Conservation (phyloP, 2,797 vertebrate genomes). For the Margarornis squamiger region DNA sequence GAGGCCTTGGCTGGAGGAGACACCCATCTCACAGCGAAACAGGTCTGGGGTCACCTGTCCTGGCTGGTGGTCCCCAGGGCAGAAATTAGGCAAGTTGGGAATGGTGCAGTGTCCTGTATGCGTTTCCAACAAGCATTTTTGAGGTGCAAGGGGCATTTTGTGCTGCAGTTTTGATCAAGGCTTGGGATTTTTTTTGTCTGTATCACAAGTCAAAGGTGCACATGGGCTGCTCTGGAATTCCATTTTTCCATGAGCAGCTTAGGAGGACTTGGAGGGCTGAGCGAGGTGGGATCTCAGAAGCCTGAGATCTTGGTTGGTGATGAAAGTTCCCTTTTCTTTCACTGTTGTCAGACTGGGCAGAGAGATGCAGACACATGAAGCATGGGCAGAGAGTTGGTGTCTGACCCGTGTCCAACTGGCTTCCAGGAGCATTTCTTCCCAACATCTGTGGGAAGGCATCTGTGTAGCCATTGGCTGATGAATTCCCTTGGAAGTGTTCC, state of each 20-base stretch:
- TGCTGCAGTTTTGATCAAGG: neutral
- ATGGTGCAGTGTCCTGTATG: rapidly evolving
- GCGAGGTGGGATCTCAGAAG: neutral
- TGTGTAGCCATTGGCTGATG: neutral
- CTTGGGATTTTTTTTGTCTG: neutral
- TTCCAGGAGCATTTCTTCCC: neutral
- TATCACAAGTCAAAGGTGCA: neutral
- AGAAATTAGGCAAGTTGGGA: neutral
- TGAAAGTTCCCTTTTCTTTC: neutral
- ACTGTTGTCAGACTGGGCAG: neutral
- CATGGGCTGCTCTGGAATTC: rapidly evolving
- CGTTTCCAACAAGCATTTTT: neutral
- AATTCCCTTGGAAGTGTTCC: neutral
- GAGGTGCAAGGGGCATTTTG: neutral
- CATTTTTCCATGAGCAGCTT: neutral
- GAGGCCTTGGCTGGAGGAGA: constrained; percentile 10
- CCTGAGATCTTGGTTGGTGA: neutral
- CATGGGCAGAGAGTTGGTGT: neutral
- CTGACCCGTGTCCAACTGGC: neutral
- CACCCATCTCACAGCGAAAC: neutral
- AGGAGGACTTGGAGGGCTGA: neutral
- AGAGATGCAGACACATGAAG: rapidly evolving
- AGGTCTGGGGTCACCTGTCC: neutral
- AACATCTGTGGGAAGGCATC: neutral
- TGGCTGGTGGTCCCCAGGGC: neutral